Conservation (phyloP, 2,888 invertebrate genomes). For the Epistrophella euchroma region DNA sequence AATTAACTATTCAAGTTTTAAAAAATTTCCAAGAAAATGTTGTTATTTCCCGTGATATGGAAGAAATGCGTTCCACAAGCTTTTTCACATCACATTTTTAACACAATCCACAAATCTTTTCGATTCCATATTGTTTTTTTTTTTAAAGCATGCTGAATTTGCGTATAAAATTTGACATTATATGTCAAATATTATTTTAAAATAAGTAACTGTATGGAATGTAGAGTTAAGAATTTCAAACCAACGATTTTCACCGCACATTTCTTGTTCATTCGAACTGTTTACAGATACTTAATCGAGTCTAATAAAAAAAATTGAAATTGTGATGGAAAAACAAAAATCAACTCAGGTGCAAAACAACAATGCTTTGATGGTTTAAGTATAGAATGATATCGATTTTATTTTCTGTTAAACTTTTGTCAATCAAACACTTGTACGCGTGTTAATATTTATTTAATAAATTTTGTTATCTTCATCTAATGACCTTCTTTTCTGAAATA, state of each 20-base stretch:
- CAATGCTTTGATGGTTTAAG: no score
- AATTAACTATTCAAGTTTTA: neutral
- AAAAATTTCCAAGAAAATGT: no score
- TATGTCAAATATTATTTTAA: no score
- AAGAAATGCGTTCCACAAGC: neutral
- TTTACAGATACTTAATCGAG: no score
- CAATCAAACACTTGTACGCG: constrained; percentile 23
- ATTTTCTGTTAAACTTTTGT: neutral
- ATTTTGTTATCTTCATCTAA: neutral
- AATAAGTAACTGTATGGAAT: no score
- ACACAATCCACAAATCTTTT: neutral
- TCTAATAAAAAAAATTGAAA: neutral
- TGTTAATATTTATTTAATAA: constrained; percentile 18
- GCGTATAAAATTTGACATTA: no score
- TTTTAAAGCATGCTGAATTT: no score
- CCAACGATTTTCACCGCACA: no score
- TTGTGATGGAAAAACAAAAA: constrained; percentile 1
- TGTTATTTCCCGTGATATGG: no score
- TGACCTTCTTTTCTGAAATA: neutral
- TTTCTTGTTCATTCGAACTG: no score
- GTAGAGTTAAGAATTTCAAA: no score
- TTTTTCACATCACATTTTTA: neutral
- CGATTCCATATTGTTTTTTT: no score
- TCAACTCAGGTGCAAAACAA: neutral
- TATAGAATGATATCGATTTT: neutral